Conservation (phyloP, 1,140 invertebrate genomes). For the Zelostemma sp. region DNA sequence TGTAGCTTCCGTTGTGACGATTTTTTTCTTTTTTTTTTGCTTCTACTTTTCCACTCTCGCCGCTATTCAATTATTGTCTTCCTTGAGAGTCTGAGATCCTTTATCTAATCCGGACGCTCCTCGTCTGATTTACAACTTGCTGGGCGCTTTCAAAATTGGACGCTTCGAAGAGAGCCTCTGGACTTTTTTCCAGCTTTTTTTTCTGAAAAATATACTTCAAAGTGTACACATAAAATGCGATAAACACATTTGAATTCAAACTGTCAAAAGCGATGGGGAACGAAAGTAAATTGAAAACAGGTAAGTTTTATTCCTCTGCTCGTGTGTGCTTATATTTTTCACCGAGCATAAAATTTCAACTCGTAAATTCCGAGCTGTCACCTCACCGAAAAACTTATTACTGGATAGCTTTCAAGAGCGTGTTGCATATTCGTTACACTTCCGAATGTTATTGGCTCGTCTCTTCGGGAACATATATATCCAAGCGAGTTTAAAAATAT, state of each 20-base stretch:
- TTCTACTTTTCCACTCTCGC: background rate
- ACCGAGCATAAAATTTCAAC: slow-evolving; percentile 30
- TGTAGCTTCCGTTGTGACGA: background rate
- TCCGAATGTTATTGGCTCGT: slow-evolving; percentile 30
- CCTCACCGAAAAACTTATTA: slow-evolving; percentile 38
- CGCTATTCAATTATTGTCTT: slow-evolving; percentile 2
- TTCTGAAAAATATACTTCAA: background rate
- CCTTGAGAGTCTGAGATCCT: background rate
- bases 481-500: no score
- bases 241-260: background rate
- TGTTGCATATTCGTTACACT: slow-evolving; percentile 18
- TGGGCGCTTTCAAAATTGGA: background rate
- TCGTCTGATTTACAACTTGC: background rate
- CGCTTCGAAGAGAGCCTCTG: background rate
- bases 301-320: slow-evolving; percentile 40
- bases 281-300: slow-evolving; percentile 37
- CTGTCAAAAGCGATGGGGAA: slow-evolving; percentile 31
- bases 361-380: slow-evolving; percentile 40
- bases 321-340: slow-evolving; percentile 31
- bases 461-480: background rate
- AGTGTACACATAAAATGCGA: background rate
- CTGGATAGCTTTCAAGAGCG: slow-evolving; percentile 41
- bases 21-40: slow-evolving; percentile 9
- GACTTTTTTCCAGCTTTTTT: background rate
- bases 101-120: background rate